phyloP scores from a whole-genome alignment of 2,797 vertebrate species.

The Cacajao melanocephalus region DNA sequence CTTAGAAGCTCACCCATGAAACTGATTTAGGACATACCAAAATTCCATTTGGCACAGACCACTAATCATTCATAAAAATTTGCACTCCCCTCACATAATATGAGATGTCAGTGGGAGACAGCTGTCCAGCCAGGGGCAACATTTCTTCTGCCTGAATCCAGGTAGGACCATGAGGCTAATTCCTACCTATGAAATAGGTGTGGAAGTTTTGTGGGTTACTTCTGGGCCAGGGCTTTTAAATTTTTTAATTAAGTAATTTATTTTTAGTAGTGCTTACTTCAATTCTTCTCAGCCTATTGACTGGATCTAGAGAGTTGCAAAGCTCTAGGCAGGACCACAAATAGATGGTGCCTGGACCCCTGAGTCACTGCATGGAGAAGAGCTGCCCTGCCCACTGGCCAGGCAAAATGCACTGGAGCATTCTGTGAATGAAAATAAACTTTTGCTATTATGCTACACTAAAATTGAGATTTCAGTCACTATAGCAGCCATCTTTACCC shows the following conservation, averaged over 20 bases:
- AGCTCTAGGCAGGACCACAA: neutral
- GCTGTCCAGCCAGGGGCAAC: neutral
- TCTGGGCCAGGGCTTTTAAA: neutral
- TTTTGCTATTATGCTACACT: neutral
- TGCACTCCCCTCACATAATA: neutral
- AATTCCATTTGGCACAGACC: neutral
- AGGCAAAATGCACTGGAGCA: neutral
- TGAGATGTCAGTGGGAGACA: neutral
- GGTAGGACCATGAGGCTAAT: neutral
- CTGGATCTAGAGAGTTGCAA: neutral
- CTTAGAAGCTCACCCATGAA: neutral
- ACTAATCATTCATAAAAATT: neutral
- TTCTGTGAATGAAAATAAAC: constrained; percentile 14
- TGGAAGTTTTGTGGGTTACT: neutral
- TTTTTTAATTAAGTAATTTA: accelerated
- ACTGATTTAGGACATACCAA: neutral
- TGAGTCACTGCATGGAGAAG: neutral
- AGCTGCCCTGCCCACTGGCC: neutral
- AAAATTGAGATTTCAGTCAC: neutral
- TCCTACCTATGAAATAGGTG: neutral
- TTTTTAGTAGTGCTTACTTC: neutral
- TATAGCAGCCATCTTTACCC: neutral
- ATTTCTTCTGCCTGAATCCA: neutral
- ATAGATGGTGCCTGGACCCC: neutral
- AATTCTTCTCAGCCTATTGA: neutral